Evolutionary conservation across 2,888 invertebrate species (phyloP).

Genomic region (Lasius platythorax): DNA sequence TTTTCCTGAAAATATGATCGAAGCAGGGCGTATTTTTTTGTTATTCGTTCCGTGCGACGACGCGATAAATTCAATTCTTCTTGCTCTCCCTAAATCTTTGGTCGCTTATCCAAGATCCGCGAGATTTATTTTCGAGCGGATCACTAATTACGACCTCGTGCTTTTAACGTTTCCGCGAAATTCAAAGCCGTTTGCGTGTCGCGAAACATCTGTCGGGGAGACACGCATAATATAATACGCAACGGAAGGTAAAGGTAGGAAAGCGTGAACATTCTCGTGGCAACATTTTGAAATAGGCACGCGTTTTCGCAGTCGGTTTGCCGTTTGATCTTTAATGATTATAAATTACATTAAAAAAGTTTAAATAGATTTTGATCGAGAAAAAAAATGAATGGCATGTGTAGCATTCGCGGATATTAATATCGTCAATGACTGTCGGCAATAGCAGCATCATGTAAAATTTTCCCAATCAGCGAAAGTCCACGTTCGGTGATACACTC

Average conservation of each 20-base stretch:
- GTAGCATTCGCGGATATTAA: not conserved
- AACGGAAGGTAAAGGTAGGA: not conserved
- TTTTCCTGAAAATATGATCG: not conserved
- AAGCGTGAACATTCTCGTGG: constrained; percentile 3
- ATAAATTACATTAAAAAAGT: not conserved
- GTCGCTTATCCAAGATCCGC: constrained; percentile 13
- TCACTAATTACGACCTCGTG: constrained; percentile 17
- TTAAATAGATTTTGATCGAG: not conserved
- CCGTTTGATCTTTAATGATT: not conserved
- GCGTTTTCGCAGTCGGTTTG: not conserved
- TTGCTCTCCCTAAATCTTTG: not conserved
- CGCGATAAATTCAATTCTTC: not conserved
- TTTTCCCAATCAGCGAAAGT: not conserved
- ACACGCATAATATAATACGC: constrained; percentile 21
- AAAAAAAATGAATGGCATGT: not conserved
- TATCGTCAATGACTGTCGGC: not conserved
- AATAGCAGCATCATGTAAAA: too few species aligned
- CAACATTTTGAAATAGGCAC: not conserved
- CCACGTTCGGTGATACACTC: constrained; percentile 7
- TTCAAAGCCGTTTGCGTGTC: constrained; percentile 27
- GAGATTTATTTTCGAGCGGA: constrained; percentile 21
- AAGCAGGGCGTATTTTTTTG: not conserved
- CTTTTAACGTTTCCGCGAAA: constrained; percentile 35
- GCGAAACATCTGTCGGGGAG: constrained; percentile 28
- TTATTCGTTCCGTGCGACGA: not conserved